phyloP scores from a whole-genome alignment of 2,797 vertebrate genomes.

The Muraenolepis orangiensis region DNA sequence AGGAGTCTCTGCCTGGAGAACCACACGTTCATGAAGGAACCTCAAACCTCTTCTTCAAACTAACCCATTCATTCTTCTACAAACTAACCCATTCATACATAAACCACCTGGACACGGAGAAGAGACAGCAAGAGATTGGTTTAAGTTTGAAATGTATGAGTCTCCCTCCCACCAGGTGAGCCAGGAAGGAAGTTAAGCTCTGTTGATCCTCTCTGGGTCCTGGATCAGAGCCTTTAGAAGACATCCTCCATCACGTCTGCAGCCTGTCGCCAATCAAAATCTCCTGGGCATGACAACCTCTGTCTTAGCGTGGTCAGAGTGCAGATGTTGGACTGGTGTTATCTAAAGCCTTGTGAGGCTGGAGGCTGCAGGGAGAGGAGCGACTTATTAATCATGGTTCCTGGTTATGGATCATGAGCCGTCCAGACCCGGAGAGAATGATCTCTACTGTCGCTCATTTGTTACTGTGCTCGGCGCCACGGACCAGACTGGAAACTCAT shows the following conservation, averaged over 20 bases:
- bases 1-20: too few relatives aligned
- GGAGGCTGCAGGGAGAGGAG: neutral
- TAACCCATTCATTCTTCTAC: too few relatives aligned
- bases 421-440: neutral
- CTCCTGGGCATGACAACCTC: neutral
- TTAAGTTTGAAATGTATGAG: too few relatives aligned
- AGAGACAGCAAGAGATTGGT: too few relatives aligned
- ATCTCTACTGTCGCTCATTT: neutral
- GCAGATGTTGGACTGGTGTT: neutral
- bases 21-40: too few relatives aligned
- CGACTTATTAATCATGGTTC: slow-evolving; percentile 1
- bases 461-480: neutral
- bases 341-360: neutral
- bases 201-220: neutral
- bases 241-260: neutral
- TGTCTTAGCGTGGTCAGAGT: neutral
- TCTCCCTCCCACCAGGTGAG: neutral
- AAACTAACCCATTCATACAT: too few relatives aligned
- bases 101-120: too few relatives aligned
- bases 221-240: neutral
- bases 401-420: slow-evolving; percentile 2
- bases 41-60: too few relatives aligned
- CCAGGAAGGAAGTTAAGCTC: neutral
- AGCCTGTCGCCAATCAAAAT: neutral
- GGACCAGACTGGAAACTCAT: neutral